phyloP scores from a whole-genome alignment of 2,113 vertebrate genomes.

The Pachycephala philippinensis region DNA sequence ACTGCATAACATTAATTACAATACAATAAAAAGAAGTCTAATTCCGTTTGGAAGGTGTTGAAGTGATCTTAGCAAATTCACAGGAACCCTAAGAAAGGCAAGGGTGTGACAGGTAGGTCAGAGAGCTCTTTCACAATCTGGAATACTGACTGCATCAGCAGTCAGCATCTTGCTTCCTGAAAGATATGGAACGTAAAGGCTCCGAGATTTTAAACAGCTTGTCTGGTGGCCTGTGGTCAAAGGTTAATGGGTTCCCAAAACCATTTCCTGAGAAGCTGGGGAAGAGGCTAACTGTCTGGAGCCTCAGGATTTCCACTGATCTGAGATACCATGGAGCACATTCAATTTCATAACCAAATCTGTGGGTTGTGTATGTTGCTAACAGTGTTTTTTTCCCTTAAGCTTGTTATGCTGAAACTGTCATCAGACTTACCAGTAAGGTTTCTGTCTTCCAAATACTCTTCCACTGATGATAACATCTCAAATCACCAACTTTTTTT shows the following conservation, averaged over 20 bases:
- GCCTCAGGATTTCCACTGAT: not conserved
- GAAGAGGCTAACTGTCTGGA: not conserved
- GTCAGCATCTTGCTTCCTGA: not conserved
- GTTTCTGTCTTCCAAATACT: not conserved
- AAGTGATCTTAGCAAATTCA: constrained; percentile 30
- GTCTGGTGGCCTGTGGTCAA: not conserved
- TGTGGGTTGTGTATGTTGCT: not conserved
- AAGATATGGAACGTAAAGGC: not conserved
- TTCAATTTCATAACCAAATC: not conserved
- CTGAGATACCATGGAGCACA: not conserved
- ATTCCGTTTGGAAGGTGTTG: constrained; percentile 52
- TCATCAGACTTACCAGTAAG: not conserved
- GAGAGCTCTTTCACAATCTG: not conserved
- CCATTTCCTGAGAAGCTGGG: not conserved
- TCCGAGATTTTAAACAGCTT: not conserved
- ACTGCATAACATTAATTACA: constrained; percentile 66
- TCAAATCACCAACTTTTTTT: not conserved
- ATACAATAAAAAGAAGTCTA: constrained; percentile 56
- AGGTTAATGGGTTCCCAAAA: not conserved
- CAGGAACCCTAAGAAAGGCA: not conserved
- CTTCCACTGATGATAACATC: not conserved
- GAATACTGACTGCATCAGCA: not conserved
- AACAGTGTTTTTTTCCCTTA: not conserved
- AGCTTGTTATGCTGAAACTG: not conserved
- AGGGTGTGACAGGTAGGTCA: not conserved